Evolutionary conservation across 2,113 vertebrate species (phyloP), one percentile per base, ranked within the genome.

Genomic region (Melierax canorus): DNA sequence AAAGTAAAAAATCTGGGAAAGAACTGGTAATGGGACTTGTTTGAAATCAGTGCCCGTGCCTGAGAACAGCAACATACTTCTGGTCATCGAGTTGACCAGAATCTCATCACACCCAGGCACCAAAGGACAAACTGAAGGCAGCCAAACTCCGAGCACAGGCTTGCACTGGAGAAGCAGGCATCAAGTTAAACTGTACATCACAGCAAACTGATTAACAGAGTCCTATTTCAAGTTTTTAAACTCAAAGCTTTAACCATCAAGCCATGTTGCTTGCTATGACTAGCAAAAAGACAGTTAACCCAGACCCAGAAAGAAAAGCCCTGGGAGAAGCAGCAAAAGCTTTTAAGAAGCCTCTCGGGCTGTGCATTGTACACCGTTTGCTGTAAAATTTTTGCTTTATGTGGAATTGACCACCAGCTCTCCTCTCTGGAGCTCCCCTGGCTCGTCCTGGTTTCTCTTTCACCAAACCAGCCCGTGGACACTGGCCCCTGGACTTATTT

Each of bases 321-420:
- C 21, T 2, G 4, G 26, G 11, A 59, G 59, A 58, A 39, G 29
- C 50, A 39, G 38, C 34, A 15, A 39, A 51, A 17, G 26, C 10
- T 23, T 38, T 6, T 10, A 10, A 17, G 59, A 10, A 53, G 75
- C 51, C 38, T 17, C 51, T 15, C 32, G 8, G 36, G 32, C 50
- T 45, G 22, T 2, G 3, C 0, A 1, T 6, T 26, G 24, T 22
- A 10, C 5, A 7, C 20, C 4, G 12, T 7, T 30, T 1, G 3
- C 50, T 7, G 2, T 7, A 32, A 10, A 21, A 19, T 2, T 12
- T 26, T 9, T 27, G 30, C 41, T 56, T 17, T 22, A 41, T 0
- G 13, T 7, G 26, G 58, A n/a, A 46, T 10, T 38, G 51, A 11
- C 50, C 50, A 23, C 34, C 26, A 34, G 66, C 36, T 51, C 32